Evolutionary conservation across 2,113 vertebrate species (phyloP), one percentile per base, ranked within the genome.

Genomic region (Phalacrocorax aristotelis): DNA sequence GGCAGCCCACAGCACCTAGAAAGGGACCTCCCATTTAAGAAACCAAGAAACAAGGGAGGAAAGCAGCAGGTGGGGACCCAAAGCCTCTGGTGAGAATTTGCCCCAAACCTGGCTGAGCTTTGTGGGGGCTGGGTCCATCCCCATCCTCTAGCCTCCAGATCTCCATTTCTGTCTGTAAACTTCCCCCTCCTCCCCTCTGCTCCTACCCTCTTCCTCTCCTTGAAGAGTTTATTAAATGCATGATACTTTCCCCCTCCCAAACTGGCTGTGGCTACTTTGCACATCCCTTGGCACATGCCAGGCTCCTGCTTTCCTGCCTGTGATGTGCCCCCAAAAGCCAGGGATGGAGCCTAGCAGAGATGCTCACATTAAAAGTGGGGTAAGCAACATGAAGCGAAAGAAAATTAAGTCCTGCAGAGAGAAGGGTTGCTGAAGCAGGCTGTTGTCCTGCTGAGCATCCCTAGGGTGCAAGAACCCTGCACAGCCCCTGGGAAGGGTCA

Each of bases 251-350:
- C 54, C 75, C 46, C 38, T 88, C 77, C 84, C 83, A 42, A 70
- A 75, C 38, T 5, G 11, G 29, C 77, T 48, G 13, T 55, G 65
- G 69, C 49, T 91, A 15, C 69, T 91, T 71, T 38, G 27, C 69
- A 69, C 44, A 29, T 38, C 75, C 65, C 77, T 22, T 40, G 22
- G 70, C 54, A 83, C 57, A n/a, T 30, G 49, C 80, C 86, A 76
- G 54, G n/a, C 49, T 91, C n/a, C 80, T 78, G n/a, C 84, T 93
- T 38, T 83, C 26, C 57, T 69, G 27, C 70, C 81, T 51, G n/a
- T 40, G 32, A 29, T 0, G 0, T 38, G n/a, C 9, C 40, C 32
- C 18, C 7, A 8, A 3, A 16, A 17, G 27, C 34, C 0, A 0
- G 65, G 38, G 49, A 82, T 36, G 65, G 30, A 60, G 11, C 40